Conservation (phyloP, 92 coral and sea anemone species). For the Micromussa lordhowensis region DNA sequence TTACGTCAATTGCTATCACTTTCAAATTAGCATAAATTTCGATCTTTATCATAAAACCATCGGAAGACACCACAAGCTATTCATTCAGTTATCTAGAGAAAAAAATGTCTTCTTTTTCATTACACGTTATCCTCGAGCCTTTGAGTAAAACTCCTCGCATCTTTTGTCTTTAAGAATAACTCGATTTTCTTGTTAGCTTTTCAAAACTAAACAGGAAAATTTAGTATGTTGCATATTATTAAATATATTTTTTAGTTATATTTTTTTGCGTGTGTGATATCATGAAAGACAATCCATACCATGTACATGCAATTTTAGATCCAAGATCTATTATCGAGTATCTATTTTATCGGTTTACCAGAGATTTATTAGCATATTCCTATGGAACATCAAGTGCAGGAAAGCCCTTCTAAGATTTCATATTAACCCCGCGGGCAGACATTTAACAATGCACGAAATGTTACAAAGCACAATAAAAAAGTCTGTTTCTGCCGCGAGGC, state of each 20-base stretch:
- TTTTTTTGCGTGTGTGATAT: neutral
- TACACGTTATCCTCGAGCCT: neutral
- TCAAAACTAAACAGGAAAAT: neutral
- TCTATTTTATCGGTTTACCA: neutral
- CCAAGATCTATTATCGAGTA: neutral
- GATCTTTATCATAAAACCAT: neutral
- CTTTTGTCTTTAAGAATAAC: neutral
- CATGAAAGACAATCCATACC: neutral
- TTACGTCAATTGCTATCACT: neutral
- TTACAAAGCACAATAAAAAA: neutral
- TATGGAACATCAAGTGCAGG: neutral
- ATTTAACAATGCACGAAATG: neutral
- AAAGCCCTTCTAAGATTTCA: neutral
- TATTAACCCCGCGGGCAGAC: neutral
- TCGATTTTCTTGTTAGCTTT: neutral
- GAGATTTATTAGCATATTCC: neutral
- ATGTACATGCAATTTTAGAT: neutral
- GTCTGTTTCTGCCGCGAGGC: too few species aligned
- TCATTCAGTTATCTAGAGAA: neutral
- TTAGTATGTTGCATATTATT: neutral
- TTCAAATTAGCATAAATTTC: slow-evolving; percentile 6
- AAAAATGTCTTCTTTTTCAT: neutral
- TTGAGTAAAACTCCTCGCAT: neutral
- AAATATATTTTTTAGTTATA: neutral
- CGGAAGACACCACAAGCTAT: neutral